phyloP scores from a whole-genome alignment of 23 tunicate genomes.

The Corella eumyota region DNA sequence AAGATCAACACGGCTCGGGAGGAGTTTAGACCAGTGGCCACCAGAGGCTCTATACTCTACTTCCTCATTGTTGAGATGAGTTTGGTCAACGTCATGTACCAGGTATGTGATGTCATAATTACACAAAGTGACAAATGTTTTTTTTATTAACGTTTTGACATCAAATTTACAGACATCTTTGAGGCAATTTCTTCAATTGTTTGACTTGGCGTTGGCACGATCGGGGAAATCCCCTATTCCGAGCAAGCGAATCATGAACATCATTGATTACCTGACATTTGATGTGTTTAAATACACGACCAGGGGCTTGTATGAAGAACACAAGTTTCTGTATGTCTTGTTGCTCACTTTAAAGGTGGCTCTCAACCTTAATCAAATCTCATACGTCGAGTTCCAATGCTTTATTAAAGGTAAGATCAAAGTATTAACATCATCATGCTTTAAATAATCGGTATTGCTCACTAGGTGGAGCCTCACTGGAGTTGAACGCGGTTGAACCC shows the following conservation, averaged over 20 bases:
- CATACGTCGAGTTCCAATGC: constrained; percentile 87
- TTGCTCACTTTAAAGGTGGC: constrained; percentile 97
- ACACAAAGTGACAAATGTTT: not conserved
- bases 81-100: constrained; percentile 99
- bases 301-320: constrained; percentile 95
- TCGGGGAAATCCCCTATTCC: constrained; percentile 96
- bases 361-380: constrained; percentile 68
- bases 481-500: constrained; percentile 91
- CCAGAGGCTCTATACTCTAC: constrained; percentile 95
- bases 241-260: constrained; percentile 75
- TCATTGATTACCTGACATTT: constrained; percentile 87
- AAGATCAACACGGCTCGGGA: constrained; percentile 99
- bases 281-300: constrained; percentile 95
- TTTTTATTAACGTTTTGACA: not conserved
- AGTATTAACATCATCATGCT: not conserved
- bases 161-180: constrained; percentile 90
- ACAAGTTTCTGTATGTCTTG: constrained; percentile 97
- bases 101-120: constrained; percentile 26
- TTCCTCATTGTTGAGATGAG: constrained; percentile 99
- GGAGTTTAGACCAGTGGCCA: constrained; percentile 97
- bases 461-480: constrained; percentile 95
- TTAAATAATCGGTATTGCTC: too few relatives aligned
- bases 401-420: constrained; percentile 77
- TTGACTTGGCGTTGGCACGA: constrained; percentile 69
- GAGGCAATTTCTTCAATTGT: constrained; percentile 81